Evolutionary conservation across 1,140 invertebrate species (phyloP).

Genomic region (Lerema accius): DNA sequence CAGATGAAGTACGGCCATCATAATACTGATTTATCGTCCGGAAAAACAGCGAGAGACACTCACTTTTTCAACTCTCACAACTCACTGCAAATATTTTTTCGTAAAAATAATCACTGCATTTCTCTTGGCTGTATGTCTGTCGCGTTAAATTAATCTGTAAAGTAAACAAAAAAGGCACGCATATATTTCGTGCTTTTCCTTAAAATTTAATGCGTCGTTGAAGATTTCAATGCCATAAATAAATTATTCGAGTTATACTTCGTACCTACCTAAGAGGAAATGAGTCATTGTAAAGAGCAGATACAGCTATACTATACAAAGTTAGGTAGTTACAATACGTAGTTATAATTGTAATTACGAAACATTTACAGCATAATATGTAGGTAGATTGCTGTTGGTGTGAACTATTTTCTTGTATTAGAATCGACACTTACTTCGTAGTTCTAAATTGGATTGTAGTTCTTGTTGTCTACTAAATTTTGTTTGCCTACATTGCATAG

Average conservation of each 20-base stretch:
- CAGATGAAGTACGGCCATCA: too few relatives aligned
- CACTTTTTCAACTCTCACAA: background rate
- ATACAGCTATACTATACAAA: background rate
- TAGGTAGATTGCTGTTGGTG: background rate
- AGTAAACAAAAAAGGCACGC: background rate
- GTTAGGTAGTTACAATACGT: background rate
- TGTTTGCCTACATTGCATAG: too few relatives aligned
- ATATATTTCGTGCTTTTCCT: background rate
- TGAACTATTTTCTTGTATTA: background rate
- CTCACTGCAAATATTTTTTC: background rate
- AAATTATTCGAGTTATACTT: background rate
- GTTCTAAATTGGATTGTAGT: too few relatives aligned
- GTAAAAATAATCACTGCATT: background rate
- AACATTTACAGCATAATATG: background rate
- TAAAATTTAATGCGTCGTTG: constrained; percentile 11
- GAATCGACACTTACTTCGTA: too few relatives aligned
- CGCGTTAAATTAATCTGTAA: background rate
- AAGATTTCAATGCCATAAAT: constrained; percentile 12
- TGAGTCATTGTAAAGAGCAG: constrained; percentile 7
- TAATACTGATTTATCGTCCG: too few relatives aligned
- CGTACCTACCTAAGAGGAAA: background rate
- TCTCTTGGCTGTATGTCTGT: background rate
- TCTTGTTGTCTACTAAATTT: too few relatives aligned
- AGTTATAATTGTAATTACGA: background rate
- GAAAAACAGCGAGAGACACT: too few relatives aligned